These are phyloP conservation scores for Temnopleurus reevesii DNA, from an alignment of 53 echinoderm and acorn worm species.

Conservation along the genomic window DNA sequence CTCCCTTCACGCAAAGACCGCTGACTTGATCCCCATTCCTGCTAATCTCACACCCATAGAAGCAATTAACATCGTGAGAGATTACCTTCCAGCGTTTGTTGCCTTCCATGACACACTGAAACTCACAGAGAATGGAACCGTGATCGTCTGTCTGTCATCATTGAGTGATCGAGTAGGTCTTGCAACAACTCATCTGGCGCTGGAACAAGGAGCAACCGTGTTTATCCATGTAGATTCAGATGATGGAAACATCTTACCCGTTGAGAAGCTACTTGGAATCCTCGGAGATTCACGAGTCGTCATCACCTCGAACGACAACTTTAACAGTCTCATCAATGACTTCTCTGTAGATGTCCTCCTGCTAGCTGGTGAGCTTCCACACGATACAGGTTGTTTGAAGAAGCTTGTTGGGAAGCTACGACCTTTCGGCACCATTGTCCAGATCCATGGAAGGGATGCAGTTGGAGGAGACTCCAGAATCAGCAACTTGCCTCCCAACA, in stretches of 20 bases:
- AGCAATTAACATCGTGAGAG: constrained; percentile 92
- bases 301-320: constrained; percentile 90
- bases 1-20: constrained; percentile 76
- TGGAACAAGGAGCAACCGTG: constrained; percentile 94
- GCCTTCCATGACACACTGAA: constrained; percentile 94
- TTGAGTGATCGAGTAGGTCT: constrained; percentile 89
- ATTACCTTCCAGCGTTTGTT: constrained; percentile 94
- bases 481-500: constrained; percentile 82
- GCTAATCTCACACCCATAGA: constrained; percentile 86
- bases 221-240: constrained; percentile 93
- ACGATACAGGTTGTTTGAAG: constrained; percentile 78
- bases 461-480: constrained; percentile 72
- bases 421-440: constrained; percentile 96
- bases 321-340: constrained; percentile 88
- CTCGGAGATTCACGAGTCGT: constrained; percentile 93
- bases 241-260: constrained; percentile 90
- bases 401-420: constrained; percentile 83
- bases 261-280: constrained; percentile 93
- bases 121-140: constrained; percentile 89
- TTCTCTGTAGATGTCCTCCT: constrained; percentile 90
- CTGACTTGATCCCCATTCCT: constrained; percentile 90
- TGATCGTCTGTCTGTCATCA: constrained; percentile 89
- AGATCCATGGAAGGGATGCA: constrained; percentile 82
- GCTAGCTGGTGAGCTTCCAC: constrained; percentile 93
- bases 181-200: constrained; percentile 92